Evolutionary conservation across 2,113 vertebrate species (phyloP).

Genomic region (Silurus meridionalis): DNA sequence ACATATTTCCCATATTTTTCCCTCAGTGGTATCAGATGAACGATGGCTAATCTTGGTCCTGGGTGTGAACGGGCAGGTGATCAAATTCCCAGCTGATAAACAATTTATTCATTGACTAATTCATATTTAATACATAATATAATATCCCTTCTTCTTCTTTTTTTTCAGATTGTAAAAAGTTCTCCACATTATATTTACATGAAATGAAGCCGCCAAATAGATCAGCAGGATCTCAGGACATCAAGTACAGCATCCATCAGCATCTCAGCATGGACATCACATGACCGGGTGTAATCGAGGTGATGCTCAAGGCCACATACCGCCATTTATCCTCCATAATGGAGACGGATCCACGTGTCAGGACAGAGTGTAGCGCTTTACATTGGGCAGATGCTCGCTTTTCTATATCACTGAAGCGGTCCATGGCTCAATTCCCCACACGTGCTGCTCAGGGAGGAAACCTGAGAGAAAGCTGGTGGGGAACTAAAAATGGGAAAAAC

Average conservation of each 20-base stretch:
- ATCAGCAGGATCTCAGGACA: background rate
- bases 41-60: background rate
- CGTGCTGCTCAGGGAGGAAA: background rate
- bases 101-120: background rate
- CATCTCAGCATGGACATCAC: background rate
- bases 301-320: background rate
- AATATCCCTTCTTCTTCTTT: background rate
- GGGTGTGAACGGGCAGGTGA: background rate
- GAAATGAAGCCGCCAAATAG: background rate
- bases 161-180: background rate
- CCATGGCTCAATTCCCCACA: background rate
- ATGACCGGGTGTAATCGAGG: background rate
- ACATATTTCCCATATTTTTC: background rate
- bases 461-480: background rate
- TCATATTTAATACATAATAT: background rate
- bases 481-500: background rate
- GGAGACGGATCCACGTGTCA: conserved; percentile 22
- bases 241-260: background rate
- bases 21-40: background rate
- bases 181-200: background rate
- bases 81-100: background rate
- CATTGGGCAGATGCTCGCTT: conserved; percentile 18
- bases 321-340: background rate
- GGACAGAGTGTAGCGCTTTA: background rate
- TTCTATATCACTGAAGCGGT: background rate